Conservation (phyloP, 2,888 invertebrate species). For the Troides helena region DNA sequence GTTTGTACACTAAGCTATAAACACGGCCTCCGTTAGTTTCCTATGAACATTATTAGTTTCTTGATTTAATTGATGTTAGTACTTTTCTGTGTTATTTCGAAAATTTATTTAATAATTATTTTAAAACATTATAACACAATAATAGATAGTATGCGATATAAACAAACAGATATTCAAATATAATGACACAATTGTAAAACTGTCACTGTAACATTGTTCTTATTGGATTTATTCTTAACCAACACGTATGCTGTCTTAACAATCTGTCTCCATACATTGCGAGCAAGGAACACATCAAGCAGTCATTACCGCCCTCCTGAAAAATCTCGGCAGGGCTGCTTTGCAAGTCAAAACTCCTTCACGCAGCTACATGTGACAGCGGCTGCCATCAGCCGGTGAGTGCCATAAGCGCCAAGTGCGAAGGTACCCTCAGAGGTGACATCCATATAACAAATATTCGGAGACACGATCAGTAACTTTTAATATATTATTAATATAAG, state of each 20-base stretch:
- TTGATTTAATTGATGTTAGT: not conserved
- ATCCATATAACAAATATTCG: not conserved
- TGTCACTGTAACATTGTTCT: no score
- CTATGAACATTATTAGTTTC: conserved; percentile 19
- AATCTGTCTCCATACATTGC: conserved; percentile 46
- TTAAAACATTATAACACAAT: no score
- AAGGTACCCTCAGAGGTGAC: conserved; percentile 39
- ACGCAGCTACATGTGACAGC: conserved; percentile 39
- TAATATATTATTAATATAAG: no score
- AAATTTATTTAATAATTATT: not conserved
- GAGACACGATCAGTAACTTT: not conserved
- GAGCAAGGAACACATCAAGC: conserved; percentile 63
- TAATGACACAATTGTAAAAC: no score
- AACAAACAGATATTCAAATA: not conserved
- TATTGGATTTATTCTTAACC: no score
- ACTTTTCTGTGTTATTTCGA: not conserved
- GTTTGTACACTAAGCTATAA: conserved; percentile 48
- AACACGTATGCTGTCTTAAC: not conserved
- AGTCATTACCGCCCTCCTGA: conserved; percentile 77
- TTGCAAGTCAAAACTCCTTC: conserved; percentile 77
- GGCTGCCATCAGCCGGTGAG: conserved; percentile 34
- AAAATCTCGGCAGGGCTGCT: conserved; percentile 71
- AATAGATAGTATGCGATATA: no score
- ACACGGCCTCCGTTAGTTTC: conserved; percentile 41
- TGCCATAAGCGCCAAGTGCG: conserved; percentile 41